Conservation (phyloP, 2,888 invertebrate species). For the Meiosimyza platycephala region DNA sequence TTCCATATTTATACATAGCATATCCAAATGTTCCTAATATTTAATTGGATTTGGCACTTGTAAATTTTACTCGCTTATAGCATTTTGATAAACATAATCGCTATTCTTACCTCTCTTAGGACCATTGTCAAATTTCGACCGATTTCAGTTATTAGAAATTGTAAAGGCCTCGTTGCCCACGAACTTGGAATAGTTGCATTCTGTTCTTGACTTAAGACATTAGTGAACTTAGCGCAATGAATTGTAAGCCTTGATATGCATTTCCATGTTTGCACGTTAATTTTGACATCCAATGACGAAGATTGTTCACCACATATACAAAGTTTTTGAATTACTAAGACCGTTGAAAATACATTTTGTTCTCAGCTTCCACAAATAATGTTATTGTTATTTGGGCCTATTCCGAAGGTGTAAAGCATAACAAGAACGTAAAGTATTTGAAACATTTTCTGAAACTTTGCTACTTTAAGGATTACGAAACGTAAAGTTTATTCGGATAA, state of each 20-base stretch:
- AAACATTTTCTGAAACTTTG: no score
- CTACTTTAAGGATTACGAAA: no score
- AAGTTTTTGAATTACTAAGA: conserved; percentile 49
- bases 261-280: conserved; percentile 51
- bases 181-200: conserved; percentile 24
- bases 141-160: conserved; percentile 45
- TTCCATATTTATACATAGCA: no score
- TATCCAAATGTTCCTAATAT: no score
- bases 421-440: no score
- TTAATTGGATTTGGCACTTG: no score
- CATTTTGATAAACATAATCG: background rate
- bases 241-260: conserved; percentile 47
- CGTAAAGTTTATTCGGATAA: no score
- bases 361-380: background rate
- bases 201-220: background rate
- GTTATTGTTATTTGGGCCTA: no score
- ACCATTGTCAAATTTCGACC: conserved; percentile 42
- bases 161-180: conserved; percentile 48
- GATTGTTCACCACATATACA: conserved; percentile 45
- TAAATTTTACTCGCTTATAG: background rate
- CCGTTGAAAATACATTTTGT: background rate
- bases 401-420: no score
- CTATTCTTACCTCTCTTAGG: conserved; percentile 36
- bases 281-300: conserved; percentile 39
- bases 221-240: conserved; percentile 36